phyloP scores from a whole-genome alignment of 2,888 invertebrate genomes.

The Napeogenes inachia region DNA sequence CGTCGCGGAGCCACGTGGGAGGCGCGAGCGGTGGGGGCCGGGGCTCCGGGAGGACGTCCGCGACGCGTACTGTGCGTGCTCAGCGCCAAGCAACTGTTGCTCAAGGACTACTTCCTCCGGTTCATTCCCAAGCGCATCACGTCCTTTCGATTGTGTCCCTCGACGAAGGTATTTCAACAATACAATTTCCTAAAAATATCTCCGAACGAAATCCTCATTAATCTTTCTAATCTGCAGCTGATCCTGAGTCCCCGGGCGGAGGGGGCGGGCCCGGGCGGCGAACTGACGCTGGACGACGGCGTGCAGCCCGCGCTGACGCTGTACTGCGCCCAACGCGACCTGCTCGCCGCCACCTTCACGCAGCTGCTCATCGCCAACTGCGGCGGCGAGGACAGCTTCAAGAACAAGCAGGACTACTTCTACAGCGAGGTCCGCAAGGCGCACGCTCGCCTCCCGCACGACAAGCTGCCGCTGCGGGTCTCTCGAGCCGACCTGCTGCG shows the following conservation, averaged over 20 bases:
- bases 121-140: slow-evolving; percentile 94
- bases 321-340: slow-evolving; percentile 89
- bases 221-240: slow-evolving; percentile 39
- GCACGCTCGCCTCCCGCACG: slow-evolving; percentile 92
- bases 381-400: slow-evolving; percentile 96
- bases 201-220: background rate
- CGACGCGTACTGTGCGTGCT: slow-evolving; percentile 94
- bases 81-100: slow-evolving; percentile 91
- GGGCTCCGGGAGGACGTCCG: slow-evolving; percentile 74
- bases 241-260: slow-evolving; percentile 44
- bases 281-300: slow-evolving; percentile 93
- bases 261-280: slow-evolving; percentile 69
- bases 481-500: slow-evolving; percentile 88
- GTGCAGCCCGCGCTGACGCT: slow-evolving; percentile 91
- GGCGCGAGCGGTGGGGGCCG: slow-evolving; percentile 71
- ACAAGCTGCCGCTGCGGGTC: slow-evolving; percentile 89
- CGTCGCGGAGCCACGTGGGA: slow-evolving; percentile 92
- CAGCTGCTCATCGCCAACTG: slow-evolving; percentile 94
- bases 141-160: slow-evolving; percentile 94
- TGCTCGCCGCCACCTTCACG: slow-evolving; percentile 94
- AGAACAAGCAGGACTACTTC: slow-evolving; percentile 88
- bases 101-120: slow-evolving; percentile 95
- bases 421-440: slow-evolving; percentile 89
- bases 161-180: slow-evolving; percentile 85
- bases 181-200: background rate